Evolutionary conservation across 2,888 invertebrate genomes (phyloP), one percentile per base, ranked within the genome.

Genomic region (Eristalis tenax): DNA sequence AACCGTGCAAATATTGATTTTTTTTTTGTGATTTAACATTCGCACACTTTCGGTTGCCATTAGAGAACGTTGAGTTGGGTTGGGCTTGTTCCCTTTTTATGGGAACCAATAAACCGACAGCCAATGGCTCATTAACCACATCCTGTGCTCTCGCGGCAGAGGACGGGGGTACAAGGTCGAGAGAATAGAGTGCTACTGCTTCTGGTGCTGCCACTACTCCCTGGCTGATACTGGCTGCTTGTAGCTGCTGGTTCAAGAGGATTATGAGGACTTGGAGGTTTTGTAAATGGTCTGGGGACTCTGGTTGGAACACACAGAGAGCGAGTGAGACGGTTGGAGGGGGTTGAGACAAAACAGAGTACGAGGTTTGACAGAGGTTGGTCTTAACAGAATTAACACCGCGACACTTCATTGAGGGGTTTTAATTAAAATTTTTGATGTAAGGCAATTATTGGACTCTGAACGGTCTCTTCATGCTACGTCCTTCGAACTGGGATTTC

Each of bases 391-490:
- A 83, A 87, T 87, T 87, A 87, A 87, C 87, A 87, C 87, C 83
- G 87, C 87, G 87, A 87, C 87, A 87, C 87, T 87, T 87, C 87
- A 87, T 83, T 76, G 87, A 83, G 87, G 83, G 87, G 83, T 83
- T 87, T 87, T 87, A 87, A 87, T 87, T 87, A 87, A 87, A 76
- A 83, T 74, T 87, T 83, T 80, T 87, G 83, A 87, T 87, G 87
- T 87, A 79, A 87, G 87, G 87, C 87, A 87, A 87, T 87, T 87
- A 86, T 82, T 86, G 78, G 82, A 77, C 77, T 82, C 69, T 13
- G 68, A 76, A 66, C 64, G 65, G 11, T 38, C 18, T 43, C 18
- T 26, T 64, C 56, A 56, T 56, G 15, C 32, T 35, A 6, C 32
- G 32, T 32, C 32, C 32, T n/a, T 73, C 22, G 28, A 35, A 70